Conservation (phyloP, 2,113 vertebrate species). For the Fulica atra region DNA sequence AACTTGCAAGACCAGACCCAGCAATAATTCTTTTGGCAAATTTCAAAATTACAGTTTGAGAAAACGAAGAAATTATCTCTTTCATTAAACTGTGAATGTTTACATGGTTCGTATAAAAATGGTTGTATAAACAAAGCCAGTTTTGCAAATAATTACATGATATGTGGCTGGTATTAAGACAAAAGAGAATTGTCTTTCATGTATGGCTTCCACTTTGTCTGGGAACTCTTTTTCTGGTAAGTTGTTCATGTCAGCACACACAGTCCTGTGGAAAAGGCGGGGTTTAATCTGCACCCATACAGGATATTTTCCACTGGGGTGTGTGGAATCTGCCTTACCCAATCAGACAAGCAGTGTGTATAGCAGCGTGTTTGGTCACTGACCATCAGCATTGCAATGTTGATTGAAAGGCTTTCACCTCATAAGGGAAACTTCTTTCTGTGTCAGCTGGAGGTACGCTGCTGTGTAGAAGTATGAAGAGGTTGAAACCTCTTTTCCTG, state of each 20-base stretch:
- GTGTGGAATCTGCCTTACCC: neutral
- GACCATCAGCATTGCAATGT: neutral
- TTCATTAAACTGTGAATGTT: neutral
- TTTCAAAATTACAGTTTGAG: neutral
- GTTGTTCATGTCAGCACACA: neutral
- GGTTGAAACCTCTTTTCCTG: neutral
- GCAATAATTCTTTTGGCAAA: neutral
- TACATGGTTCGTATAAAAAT: neutral
- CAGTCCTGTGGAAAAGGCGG: neutral
- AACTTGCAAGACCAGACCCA: neutral
- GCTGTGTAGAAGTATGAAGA: neutral
- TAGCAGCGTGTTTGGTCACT: neutral
- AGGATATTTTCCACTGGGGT: neutral
- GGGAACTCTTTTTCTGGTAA: neutral
- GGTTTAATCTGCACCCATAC: neutral
- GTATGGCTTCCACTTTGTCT: neutral
- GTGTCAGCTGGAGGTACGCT: neutral
- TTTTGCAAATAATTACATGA: neutral
- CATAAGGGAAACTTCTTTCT: neutral
- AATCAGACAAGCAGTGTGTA: neutral
- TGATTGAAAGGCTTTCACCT: neutral
- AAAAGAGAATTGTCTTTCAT: neutral
- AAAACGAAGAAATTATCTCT: neutral
- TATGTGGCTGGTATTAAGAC: neutral
- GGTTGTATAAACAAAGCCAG: neutral